Base-by-base conservation (phyloP, 2,113 vertebrate species). In the Anser brachyrhynchus region DNA sequence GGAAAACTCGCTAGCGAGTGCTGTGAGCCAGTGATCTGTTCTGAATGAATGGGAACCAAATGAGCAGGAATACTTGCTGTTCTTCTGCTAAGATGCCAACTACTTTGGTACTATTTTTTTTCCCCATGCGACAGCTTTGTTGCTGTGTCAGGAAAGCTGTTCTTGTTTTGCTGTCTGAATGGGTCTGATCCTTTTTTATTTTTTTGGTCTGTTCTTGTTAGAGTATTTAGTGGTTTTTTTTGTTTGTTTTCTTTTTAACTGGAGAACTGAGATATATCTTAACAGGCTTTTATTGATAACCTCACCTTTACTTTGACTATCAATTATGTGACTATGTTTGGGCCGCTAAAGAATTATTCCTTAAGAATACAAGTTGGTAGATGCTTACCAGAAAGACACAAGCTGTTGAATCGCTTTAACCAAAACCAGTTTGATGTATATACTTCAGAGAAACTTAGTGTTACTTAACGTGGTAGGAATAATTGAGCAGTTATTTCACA, bases 11-110 rank as follows among this genome's bases (percentile, higher is more conserved):
- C 18, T 39, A n/a, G 28, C 1, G 2, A 33, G 44, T 75, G 31
- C n/a, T 26, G 13, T 8, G 8, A 39, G 61, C 39, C 41, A 41
- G 16, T 8, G 41, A n/a, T 44, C 22, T 43, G 29, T 35, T 67
- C 28, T n/a, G 62, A 37, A 28, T 33, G 41, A 61, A 61, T 25
- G 31, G 62, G 11, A 85, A 6, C 51, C 22, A 9, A 29, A 25
- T 25, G 9, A 69, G 46, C 1, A 0, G 73, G 46, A 72, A 20
- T 17, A 12, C 37, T 66, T 0, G 0, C 14, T 35, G n/a, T 31
- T 74, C 44, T 54, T 25, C 20, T 35, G 35, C 73, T 54, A 7
- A 54, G 37, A 39, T 44, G n/a, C 33, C 69, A 10, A 2, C 67
- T 66, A 11, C 78, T 54, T 59, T n/a, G 15, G 6, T 58, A 3